phyloP scores from a whole-genome alignment of 2,797 vertebrate genomes.

The Sebastes baramenuke region DNA sequence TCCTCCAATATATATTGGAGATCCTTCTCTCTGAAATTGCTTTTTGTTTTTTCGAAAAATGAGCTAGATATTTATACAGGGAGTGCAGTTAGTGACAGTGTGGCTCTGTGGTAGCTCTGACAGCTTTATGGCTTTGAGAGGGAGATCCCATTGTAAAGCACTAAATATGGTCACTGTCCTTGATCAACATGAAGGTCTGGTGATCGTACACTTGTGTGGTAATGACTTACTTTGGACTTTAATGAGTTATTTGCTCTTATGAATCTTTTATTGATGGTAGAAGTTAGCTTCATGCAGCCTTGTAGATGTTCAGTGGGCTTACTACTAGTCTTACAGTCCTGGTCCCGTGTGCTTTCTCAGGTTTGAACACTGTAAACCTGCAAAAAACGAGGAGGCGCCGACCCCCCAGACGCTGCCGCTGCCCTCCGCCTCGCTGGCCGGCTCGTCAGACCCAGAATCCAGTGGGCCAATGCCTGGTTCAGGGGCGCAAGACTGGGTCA shows the following conservation, averaged over 20 bases:
- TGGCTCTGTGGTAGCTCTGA: neutral
- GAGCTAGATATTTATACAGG: neutral
- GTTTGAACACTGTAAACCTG: constrained; percentile 93
- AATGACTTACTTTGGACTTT: neutral
- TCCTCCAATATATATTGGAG: fast-evolving
- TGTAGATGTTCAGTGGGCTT: neutral
- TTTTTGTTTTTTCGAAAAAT: neutral
- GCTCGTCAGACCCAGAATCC: constrained; percentile 78
- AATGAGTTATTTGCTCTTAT: neutral
- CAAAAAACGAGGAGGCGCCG: constrained; percentile 86
- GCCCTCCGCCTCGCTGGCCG: constrained; percentile 76
- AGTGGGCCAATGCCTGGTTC: constrained; percentile 75
- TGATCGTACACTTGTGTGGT: neutral
- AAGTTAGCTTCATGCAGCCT: neutral
- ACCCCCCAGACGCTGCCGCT: constrained; percentile 78
- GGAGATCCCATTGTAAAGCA: neutral
- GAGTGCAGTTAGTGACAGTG: neutral
- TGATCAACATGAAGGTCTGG: neutral
- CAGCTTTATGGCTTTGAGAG: neutral
- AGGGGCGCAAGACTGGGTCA: constrained; percentile 93
- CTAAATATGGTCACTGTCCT: neutral
- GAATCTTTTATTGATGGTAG: neutral
- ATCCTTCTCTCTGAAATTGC: neutral
- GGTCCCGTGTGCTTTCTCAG: constrained; percentile 63
- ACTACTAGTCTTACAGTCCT: neutral